These are phyloP conservation scores for Oceanodroma leucorhoa DNA, from an alignment of 2,797 vertebrate species.

Conservation along the genomic window DNA sequence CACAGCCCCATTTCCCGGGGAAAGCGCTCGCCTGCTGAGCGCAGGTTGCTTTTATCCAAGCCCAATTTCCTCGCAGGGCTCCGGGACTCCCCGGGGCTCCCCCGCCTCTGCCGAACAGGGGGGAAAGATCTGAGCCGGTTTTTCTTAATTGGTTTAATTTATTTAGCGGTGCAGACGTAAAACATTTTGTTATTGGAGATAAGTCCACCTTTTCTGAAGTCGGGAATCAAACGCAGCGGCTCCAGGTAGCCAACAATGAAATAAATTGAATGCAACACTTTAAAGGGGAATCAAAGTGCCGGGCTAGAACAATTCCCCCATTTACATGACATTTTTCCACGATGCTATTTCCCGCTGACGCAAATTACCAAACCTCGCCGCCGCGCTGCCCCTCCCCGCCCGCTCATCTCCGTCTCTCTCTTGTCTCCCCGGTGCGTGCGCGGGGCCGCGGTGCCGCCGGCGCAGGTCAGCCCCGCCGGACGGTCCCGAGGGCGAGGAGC, in stretches of 20 bases:
- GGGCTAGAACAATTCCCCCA: slow-evolving; percentile 70
- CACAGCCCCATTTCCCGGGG: neutral
- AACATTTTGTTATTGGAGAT: slow-evolving; percentile 72
- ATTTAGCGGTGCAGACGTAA: slow-evolving; percentile 59
- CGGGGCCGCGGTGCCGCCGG: neutral
- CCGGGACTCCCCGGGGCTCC: neutral
- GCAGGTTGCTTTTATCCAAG: neutral
- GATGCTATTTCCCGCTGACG: slow-evolving; percentile 63
- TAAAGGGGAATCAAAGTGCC: slow-evolving; percentile 61
- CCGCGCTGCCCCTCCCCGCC: neutral
- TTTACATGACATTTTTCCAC: slow-evolving; percentile 69
- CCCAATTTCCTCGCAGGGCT: slow-evolving; percentile 19
- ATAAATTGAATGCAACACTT: slow-evolving; percentile 73
- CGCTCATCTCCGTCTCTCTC: neutral
- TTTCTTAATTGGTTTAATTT: slow-evolving; percentile 76
- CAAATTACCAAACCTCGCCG: slow-evolving; percentile 58
- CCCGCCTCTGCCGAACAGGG: neutral
- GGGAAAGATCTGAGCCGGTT: slow-evolving; percentile 21
- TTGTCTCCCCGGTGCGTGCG: neutral
- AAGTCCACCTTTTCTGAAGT: slow-evolving; percentile 60
- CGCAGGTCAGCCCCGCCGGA: slow-evolving; percentile 78
- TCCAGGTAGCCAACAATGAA: slow-evolving; percentile 77
- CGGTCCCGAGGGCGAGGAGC: slow-evolving; percentile 81
- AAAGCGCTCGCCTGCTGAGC: neutral
- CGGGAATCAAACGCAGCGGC: slow-evolving; percentile 27